Percentiles rank a stretch among this genome's conserved stretches.
Evolutionary conservation across 2,797 vertebrate species (phyloP).

Genomic region (Myioborus melanocephalus): DNA sequence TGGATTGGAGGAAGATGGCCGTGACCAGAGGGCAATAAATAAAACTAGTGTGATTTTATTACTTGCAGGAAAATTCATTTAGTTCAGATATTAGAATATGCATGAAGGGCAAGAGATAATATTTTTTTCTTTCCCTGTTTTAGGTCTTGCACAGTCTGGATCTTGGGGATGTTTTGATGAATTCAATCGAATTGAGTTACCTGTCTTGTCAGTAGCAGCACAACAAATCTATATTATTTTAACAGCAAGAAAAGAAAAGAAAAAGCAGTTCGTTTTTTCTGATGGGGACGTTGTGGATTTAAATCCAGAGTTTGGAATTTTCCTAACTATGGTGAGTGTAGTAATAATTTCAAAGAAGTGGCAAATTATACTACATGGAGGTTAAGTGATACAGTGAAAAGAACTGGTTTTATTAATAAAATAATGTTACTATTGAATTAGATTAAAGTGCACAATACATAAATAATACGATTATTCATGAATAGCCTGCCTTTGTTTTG

Average conservation of each 20-base stretch:
- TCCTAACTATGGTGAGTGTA: conserved; percentile 84
- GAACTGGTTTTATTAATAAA: not conserved
- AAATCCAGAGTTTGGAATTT: conserved; percentile 88
- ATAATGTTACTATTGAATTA: not conserved
- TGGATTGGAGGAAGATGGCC: not conserved
- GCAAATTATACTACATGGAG: not conserved
- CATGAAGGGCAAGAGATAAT: not conserved
- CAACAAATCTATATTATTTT: conserved; percentile 83
- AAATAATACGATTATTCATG: not conserved
- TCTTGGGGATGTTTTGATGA: conserved; percentile 87
- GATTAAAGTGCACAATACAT: not conserved
- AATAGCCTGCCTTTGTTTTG: not conserved
- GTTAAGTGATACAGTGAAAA: not conserved
- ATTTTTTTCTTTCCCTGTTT: conserved; percentile 10
- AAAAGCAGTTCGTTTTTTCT: conserved; percentile 79
- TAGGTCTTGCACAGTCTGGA: conserved; percentile 78
- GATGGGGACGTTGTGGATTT: conserved; percentile 83
- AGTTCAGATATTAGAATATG: not conserved
- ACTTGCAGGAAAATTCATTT: not conserved
- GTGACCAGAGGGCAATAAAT: not conserved
- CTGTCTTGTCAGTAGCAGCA: conserved; percentile 86
- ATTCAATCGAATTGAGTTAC: conserved; percentile 83
- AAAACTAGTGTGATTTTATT: not conserved
- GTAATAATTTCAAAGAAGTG: not conserved
- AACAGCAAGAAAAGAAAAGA: conserved; percentile 78